Percentiles rank a stretch among this genome's conserved stretches.
These are phyloP conservation scores for Pseudocheirus occidentalis DNA, from an alignment of 2,797 vertebrate species.

Conservation along the genomic window DNA sequence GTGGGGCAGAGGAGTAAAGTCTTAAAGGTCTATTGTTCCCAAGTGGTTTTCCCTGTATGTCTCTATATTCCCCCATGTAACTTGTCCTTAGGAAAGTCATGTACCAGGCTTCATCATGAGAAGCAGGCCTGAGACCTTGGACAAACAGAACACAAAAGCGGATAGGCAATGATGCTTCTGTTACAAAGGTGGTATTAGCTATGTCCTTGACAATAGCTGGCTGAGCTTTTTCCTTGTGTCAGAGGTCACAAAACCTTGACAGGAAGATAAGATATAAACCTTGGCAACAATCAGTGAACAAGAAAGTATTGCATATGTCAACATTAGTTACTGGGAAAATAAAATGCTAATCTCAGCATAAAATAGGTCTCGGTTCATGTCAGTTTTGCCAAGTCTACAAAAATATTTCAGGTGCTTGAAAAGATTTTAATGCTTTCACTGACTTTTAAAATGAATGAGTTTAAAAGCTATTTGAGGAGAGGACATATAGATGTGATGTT, in stretches of 20 bases:
- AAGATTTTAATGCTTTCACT: constrained; percentile 5
- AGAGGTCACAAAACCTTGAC: neutral
- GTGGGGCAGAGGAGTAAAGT: neutral
- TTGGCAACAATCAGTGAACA: constrained; percentile 1
- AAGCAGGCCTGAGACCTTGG: neutral
- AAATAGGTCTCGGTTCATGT: neutral
- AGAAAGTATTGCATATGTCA: neutral
- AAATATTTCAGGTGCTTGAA: constrained; percentile 3
- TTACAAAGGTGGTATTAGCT: neutral
- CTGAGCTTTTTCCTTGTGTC: neutral
- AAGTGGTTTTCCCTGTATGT: neutral
- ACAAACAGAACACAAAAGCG: neutral
- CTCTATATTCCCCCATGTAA: neutral
- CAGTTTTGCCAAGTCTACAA: constrained; percentile 5
- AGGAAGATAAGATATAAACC: neutral
- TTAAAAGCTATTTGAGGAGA: constrained; percentile 7
- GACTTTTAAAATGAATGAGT: constrained; percentile 5
- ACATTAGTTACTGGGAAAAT: neutral
- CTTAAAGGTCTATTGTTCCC: neutral
- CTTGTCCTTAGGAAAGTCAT: neutral
- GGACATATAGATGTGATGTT: neutral
- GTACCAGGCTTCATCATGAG: neutral
- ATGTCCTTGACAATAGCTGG: neutral
- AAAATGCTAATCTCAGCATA: constrained; percentile 4
- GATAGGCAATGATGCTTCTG: neutral